Conservation (phyloP, 2,888 invertebrate genomes). For the Cantharis nigra region DNA sequence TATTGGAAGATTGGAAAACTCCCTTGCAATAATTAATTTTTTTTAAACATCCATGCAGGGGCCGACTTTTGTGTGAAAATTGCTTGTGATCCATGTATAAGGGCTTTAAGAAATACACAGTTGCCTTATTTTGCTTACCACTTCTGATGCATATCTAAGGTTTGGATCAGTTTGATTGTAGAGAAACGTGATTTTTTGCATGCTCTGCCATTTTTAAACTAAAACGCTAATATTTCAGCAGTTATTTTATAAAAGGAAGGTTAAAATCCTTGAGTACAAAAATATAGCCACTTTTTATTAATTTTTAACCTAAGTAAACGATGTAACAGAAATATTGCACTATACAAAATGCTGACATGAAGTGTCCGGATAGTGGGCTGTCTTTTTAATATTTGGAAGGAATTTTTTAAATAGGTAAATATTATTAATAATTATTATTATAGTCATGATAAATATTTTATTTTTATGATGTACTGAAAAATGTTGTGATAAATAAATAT, state of each 20-base stretch:
- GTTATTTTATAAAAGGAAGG: background rate
- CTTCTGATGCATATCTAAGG: background rate
- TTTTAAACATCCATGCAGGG: background rate
- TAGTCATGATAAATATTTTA: constrained; percentile 23
- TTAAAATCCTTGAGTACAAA: background rate
- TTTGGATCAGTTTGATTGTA: background rate
- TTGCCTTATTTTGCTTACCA: background rate
- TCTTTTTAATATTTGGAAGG: background rate
- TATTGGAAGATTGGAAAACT: background rate
- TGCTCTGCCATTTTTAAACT: background rate
- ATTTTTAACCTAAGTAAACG: background rate
- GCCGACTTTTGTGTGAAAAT: background rate
- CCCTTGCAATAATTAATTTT: background rate
- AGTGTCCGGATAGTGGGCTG: background rate
- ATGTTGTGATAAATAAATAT: constrained; percentile 54
- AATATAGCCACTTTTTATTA: background rate
- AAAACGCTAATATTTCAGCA: background rate
- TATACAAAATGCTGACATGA: background rate
- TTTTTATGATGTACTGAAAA: constrained; percentile 52
- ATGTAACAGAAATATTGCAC: background rate
- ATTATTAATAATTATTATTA: constrained; percentile 24
- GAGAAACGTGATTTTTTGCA: background rate
- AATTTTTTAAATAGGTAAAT: constrained; percentile 22
- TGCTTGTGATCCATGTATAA: background rate
- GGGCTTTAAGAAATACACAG: background rate